Base-by-base conservation (phyloP, 2,888 invertebrate species). In the Hydroisotoma schaefferi region DNA sequence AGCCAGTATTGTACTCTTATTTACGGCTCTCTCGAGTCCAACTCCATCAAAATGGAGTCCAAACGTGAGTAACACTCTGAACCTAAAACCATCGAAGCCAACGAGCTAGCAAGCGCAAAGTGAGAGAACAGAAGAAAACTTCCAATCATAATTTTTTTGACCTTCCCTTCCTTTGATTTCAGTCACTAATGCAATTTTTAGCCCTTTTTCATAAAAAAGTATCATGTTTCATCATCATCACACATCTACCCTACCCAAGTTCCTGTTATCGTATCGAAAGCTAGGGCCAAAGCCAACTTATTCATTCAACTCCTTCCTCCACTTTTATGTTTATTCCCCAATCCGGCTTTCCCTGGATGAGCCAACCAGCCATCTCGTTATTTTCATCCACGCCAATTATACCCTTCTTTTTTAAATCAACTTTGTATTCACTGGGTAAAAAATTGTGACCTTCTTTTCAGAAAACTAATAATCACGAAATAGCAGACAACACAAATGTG, bases 11-110 rank as follows among this genome's bases (percentile, higher is more conserved):
- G 63, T 68, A 64, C 68, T 67, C 64, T 69, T 68, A 66, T 66
- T 67, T 68, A 71, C 67, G 65, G 63, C 67, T 67, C 67, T 70
- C 69, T 54, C 52, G 65, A 69, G 66, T 66, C 66, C 68, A 55
- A 65, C 67, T 66, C 18, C 22, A 33, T 37, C 67, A 68, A 66
- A 69, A 69, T 71, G 67, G 63, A 67, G 69, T 59, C 54, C 60
- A 60, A 60, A 63, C 65, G 67, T 10, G 33, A 33, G 15, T 8
- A 33, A n/a, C n/a, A n/a, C n/a, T n/a, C n/a, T n/a, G n/a, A n/a
- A n/a, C n/a, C n/a, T n/a, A n/a, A n/a, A n/a, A n/a, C n/a, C n/a
- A n/a, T n/a, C n/a, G n/a, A n/a, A 33, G 33, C 33, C n/a, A 20
- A 40, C n/a, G 15, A 40, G 20, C n/a, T 40, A 40, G 20, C 40